Base-by-base conservation (phyloP, 2,797 vertebrate species). In the Buceros bicornis region DNA sequence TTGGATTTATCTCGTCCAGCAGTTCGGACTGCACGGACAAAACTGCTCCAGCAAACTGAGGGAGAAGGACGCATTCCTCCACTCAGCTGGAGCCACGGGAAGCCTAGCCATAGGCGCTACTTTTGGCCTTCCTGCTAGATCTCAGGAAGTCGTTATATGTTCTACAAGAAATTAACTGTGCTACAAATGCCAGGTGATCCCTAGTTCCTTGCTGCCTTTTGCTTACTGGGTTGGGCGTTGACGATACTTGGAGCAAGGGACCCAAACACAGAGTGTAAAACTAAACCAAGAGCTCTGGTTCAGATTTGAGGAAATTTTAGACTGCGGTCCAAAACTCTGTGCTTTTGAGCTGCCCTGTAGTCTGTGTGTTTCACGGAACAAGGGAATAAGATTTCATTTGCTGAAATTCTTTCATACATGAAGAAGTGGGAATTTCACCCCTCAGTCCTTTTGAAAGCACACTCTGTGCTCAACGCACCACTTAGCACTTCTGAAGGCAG, bases 211-310 rank as follows among this genome's bases (percentile, higher is more conserved):
- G 50, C 54, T 88, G 89, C 64, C 53, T 91, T 82, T 92, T 85
- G 54, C 91, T 81, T 74, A 94, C 51, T 87, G 62, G 11, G 15
- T 51, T 90, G 88, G 73, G 92, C 90, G 94, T 93, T 95, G 95
- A 96, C 91, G 92, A 89, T 87, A 79, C 50, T 96, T 92, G 84
- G 76, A 96, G 76, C 53, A 92, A 76, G 57, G 89, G 57, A 89
- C 57, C 33, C 53, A 81, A 19, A 76, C 13, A 47, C 4, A 11
- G 26, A 62, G 33, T 37, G 58, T 90, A 90, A 95, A 96, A 87
- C 61, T 82, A 93, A 94, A 89, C 71, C 33, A 78, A 87, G 85
- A 95, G 45, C 35, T 69, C 92, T 61, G 61, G 33, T 78, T 97
- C 79, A 93, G 74, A 93, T 71, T 89, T 92, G 76, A 95, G 54